Percentiles rank a stretch among this genome's conserved stretches.
Conservation (phyloP, 2,113 vertebrate species). For the Rutilus rutilus region DNA sequence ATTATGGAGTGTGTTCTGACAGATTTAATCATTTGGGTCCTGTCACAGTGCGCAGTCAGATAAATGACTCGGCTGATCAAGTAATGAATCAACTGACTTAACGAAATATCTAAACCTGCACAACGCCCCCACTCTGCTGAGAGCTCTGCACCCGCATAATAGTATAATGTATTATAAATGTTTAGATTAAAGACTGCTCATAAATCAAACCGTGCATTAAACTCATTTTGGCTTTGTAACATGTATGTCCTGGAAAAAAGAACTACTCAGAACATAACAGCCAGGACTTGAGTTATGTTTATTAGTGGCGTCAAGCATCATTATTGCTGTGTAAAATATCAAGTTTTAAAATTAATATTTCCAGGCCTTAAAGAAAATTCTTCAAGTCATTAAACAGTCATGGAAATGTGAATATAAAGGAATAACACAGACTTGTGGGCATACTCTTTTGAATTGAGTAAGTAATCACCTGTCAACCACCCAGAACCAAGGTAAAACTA, state of each 20-base stretch:
- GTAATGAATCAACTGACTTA: slow-evolving; percentile 39
- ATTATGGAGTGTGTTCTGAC: background rate
- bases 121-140: background rate
- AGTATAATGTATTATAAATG: slow-evolving; percentile 22
- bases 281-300: background rate
- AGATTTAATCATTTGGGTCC: slow-evolving; percentile 20
- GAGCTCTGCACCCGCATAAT: background rate
- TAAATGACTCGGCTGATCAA: slow-evolving; percentile 34
- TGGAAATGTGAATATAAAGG: background rate
- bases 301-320: background rate
- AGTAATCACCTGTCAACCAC: background rate
- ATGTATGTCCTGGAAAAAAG: background rate
- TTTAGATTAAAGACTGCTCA: slow-evolving; percentile 15
- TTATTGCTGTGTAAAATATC: slow-evolving; percentile 4
- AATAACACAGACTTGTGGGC: background rate
- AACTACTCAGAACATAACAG: background rate
- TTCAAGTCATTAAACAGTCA: background rate
- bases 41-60: background rate
- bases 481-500: background rate
- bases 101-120: slow-evolving; percentile 29
- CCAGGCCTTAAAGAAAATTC: background rate
- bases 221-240: background rate
- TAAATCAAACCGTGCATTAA: slow-evolving; percentile 13
- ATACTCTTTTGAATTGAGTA: too few relatives aligned
- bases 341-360: background rate